These are phyloP conservation scores for Acestrorhynchus altus DNA, from an alignment of 2,797 vertebrate genomes.

Conservation along the genomic window DNA sequence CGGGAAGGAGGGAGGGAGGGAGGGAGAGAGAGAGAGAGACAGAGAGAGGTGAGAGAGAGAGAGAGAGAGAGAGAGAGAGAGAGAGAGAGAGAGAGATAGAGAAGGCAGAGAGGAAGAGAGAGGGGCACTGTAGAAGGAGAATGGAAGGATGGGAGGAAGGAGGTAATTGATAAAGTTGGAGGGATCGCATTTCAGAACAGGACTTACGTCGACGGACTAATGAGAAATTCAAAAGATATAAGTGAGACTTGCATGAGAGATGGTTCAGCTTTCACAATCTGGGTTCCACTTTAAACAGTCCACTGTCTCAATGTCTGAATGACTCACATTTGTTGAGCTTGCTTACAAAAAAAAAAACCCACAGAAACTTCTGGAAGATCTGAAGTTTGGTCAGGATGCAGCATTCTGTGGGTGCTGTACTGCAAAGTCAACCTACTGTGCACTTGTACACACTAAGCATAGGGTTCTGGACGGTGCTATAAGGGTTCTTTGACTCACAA, in stretches of 20 bases:
- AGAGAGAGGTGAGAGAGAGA: slow-evolving; percentile 28
- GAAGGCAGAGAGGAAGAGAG: slow-evolving; percentile 54
- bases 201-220: slow-evolving; percentile 19
- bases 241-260: background rate
- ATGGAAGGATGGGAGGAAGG: slow-evolving; percentile 60
- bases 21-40: slow-evolving; percentile 31
- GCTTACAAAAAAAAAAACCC: too few species aligned
- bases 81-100: slow-evolving; percentile 17
- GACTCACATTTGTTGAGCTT: too few species aligned
- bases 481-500: too few species aligned
- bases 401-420: too few species aligned
- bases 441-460: too few species aligned
- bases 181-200: background rate
- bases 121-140: slow-evolving; percentile 49
- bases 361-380: too few species aligned
- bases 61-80: slow-evolving; percentile 58
- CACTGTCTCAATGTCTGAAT: too few species aligned
- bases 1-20: slow-evolving; percentile 61
- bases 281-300: background rate
- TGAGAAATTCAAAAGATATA: background rate
- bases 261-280: background rate
- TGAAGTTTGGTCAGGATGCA: too few species aligned
- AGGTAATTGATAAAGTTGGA: slow-evolving; percentile 35
- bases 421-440: too few species aligned
- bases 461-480: too few species aligned